Conservation (phyloP, 2,888 invertebrate species). For the Diaphora mendica region DNA sequence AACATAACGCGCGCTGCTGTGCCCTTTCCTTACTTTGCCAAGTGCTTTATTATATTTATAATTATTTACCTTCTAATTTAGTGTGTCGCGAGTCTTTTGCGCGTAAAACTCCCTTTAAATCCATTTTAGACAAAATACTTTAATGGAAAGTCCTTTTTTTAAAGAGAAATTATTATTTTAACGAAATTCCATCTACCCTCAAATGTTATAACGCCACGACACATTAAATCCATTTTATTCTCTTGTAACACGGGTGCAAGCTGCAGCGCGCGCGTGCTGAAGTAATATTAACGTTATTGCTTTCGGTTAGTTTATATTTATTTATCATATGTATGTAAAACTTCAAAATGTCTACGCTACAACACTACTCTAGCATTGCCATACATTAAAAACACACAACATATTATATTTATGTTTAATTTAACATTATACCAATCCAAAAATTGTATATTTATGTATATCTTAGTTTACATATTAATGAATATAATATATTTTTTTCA, state of each 20-base stretch:
- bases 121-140: background rate
- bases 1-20: slow-evolving; percentile 79
- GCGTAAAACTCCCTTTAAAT: slow-evolving; percentile 6
- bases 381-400: slow-evolving; percentile 84
- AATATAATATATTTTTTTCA: slow-evolving; percentile 65
- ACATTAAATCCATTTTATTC: slow-evolving; percentile 17
- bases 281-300: slow-evolving; percentile 78
- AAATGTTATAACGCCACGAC: slow-evolving; percentile 1
- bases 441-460: slow-evolving; percentile 80
- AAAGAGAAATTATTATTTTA: slow-evolving; percentile 2
- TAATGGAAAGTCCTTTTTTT: background rate
- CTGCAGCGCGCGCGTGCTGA: slow-evolving; percentile 81
- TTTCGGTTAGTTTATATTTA: slow-evolving; percentile 80
- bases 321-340: slow-evolving; percentile 80
- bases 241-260: slow-evolving; percentile 44
- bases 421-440: slow-evolving; percentile 83
- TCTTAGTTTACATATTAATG: slow-evolving; percentile 69
- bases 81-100: slow-evolving; percentile 32
- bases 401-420: slow-evolving; percentile 74
- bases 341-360: slow-evolving; percentile 85
- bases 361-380: slow-evolving; percentile 83
- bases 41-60: slow-evolving; percentile 36
- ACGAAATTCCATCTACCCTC: slow-evolving; percentile 20
- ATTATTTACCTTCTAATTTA: slow-evolving; percentile 20
- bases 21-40: slow-evolving; percentile 50